Percentiles rank a stretch among this genome's conserved stretches.
phyloP scores from a whole-genome alignment of 2,113 vertebrate species.

The Butastur rufipennis region DNA sequence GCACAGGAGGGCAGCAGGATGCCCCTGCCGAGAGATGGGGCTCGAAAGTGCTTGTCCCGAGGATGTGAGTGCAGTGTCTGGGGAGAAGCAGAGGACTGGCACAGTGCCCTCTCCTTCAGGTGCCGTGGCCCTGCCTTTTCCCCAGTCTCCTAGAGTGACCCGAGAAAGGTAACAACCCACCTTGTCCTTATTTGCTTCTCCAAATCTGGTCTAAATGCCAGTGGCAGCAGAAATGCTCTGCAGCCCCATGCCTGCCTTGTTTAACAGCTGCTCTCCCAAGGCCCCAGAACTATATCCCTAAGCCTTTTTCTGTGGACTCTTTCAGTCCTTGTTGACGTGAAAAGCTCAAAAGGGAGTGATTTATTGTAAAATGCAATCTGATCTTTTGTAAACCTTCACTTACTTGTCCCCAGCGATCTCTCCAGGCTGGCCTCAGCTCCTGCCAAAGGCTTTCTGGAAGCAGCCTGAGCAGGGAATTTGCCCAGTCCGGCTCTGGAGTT shows the following conservation, averaged over 20 bases:
- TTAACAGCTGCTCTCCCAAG: neutral
- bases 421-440: neutral
- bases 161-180: neutral
- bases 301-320: neutral
- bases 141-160: neutral
- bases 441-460: neutral
- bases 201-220: neutral
- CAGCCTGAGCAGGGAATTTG: neutral
- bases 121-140: accelerated
- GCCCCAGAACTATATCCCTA: neutral
- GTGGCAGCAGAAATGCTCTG: neutral
- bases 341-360: neutral
- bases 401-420: neutral
- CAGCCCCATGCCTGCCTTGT: neutral
- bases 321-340: neutral
- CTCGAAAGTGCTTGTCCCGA: neutral
- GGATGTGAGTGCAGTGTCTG: accelerated
- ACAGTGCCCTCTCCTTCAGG: neutral
- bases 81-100: neutral
- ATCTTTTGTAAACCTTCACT: neutral
- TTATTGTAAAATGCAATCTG: neutral
- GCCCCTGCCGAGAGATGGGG: neutral
- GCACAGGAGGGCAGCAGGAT: neutral
- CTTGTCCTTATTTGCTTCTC: neutral
- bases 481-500: neutral